Percentiles rank a stretch among this genome's conserved stretches.
phyloP scores from a whole-genome alignment of 37 sponge, comb jelly and placozoan species.

The Bolinopsis microptera region DNA sequence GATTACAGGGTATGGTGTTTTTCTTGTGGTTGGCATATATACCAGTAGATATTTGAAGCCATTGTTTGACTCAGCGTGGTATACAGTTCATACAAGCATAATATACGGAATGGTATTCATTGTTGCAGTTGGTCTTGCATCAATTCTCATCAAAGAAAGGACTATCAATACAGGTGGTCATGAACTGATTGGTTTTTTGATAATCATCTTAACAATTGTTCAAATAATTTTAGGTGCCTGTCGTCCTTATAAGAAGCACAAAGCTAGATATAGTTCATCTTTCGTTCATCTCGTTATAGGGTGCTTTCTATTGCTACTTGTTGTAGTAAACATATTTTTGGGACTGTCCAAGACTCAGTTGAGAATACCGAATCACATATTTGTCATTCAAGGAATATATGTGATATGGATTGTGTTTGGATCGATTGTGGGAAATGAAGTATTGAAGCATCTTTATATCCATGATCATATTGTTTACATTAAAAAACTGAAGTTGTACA shows the following conservation, averaged over 20 bases:
- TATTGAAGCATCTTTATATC: background rate
- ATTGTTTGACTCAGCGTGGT: slow-evolving; percentile 28
- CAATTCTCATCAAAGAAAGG: background rate
- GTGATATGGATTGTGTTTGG: slow-evolving; percentile 65
- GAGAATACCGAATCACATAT: slow-evolving; percentile 55
- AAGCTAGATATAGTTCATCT: background rate
- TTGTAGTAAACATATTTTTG: slow-evolving; percentile 37
- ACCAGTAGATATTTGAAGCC: slow-evolving; percentile 29
- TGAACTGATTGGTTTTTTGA: slow-evolving; percentile 48
- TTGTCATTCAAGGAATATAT: slow-evolving; percentile 56
- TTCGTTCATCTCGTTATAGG: background rate
- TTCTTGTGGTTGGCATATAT: slow-evolving; percentile 48
- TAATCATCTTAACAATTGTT: background rate
- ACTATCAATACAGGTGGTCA: background rate
- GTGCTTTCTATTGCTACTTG: background rate
- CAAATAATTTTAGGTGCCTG: slow-evolving; percentile 39
- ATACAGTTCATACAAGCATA: slow-evolving; percentile 39
- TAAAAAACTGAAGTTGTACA: slow-evolving; percentile 40
- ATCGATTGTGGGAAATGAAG: slow-evolving; percentile 43
- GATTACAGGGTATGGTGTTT: slow-evolving; percentile 59
- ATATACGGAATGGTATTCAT: slow-evolving; percentile 37
- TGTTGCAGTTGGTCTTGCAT: slow-evolving; percentile 17
- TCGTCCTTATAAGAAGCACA: slow-evolving; percentile 36
- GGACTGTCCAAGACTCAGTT: background rate
- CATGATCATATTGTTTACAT: slow-evolving; percentile 15